Conservation (phyloP, 1,140 invertebrate genomes). For the Cylas formicarius region DNA sequence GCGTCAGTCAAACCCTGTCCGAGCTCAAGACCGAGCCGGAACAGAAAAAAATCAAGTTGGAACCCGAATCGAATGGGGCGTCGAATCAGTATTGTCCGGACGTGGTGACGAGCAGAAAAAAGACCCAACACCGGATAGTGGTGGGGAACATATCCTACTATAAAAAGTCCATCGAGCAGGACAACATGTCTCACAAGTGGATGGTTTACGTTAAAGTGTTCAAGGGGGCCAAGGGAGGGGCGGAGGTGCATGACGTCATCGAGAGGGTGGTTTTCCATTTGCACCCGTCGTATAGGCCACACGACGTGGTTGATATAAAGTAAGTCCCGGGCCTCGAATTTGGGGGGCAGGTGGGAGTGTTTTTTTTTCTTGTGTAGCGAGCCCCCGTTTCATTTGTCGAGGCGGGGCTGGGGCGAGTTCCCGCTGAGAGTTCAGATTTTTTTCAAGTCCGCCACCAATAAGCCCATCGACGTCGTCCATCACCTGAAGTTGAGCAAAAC, state of each 20-base stretch:
- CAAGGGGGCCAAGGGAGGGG: conserved; percentile 54
- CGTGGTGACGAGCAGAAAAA: conserved; percentile 29
- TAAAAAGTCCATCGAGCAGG: conserved; percentile 61
- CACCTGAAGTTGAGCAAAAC: conserved; percentile 74
- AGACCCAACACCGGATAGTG: conserved; percentile 45
- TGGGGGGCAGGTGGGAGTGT: too few species aligned
- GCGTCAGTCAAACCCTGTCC: conserved; percentile 5
- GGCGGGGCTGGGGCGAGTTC: conserved; percentile 89
- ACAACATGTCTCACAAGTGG: conserved; percentile 82
- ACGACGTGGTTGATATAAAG: conserved; percentile 74
- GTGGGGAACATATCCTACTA: conserved; percentile 84
- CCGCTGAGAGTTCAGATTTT: conserved; percentile 72
- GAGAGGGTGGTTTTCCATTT: conserved; percentile 74
- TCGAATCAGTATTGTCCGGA: conserved; percentile 8
- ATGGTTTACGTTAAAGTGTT: conserved; percentile 64
- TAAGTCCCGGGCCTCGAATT: conserved; percentile 42
- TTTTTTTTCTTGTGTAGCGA: conserved; percentile 44
- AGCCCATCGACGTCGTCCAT: conserved; percentile 74
- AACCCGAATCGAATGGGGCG: conserved; percentile 10
- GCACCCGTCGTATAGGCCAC: conserved; percentile 81
- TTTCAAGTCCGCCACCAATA: conserved; percentile 67
- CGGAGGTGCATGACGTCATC: conserved; percentile 50
- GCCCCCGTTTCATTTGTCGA: conserved; percentile 73
- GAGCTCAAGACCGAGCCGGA: conserved; percentile 10
- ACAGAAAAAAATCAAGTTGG: conserved; percentile 27